Conservation (phyloP, 2,888 invertebrate species). For the Hermodice carunculata region DNA sequence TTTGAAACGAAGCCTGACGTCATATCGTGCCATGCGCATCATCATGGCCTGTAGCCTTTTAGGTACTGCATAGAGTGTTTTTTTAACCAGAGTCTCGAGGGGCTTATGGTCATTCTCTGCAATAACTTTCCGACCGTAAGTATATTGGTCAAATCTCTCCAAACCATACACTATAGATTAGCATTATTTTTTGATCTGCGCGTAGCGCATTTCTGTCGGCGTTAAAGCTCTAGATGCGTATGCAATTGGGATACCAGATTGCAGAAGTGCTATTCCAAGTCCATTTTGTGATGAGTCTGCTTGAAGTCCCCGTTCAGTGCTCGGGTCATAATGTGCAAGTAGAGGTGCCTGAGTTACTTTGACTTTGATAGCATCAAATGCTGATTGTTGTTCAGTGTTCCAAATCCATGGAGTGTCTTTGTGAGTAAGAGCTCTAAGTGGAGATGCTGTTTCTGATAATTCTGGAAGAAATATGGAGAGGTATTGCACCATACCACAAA, state of each 20-base stretch:
- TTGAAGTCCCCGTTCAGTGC: neutral
- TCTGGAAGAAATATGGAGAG: neutral
- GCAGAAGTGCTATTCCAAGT: neutral
- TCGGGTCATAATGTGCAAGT: neutral
- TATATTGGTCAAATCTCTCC: neutral
- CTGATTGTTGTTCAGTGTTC: neutral
- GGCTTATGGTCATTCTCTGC: neutral
- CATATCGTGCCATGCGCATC: neutral
- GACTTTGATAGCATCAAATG: neutral
- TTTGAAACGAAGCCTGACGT: neutral
- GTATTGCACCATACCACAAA: conserved; percentile 22
- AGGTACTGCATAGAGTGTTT: neutral
- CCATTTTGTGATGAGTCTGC: neutral
- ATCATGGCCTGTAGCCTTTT: neutral
- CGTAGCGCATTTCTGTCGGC: neutral
- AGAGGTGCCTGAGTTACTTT: neutral
- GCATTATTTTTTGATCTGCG: neutral
- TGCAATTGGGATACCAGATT: neutral
- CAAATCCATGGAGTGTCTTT: neutral
- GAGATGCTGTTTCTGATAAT: neutral
- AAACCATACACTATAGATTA: neutral
- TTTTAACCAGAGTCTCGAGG: neutral
- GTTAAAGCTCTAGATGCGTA: neutral
- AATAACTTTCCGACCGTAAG: neutral
- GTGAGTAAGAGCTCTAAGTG: neutral